Conservation (phyloP, 1,140 invertebrate genomes). For the Lucilia sericata region DNA sequence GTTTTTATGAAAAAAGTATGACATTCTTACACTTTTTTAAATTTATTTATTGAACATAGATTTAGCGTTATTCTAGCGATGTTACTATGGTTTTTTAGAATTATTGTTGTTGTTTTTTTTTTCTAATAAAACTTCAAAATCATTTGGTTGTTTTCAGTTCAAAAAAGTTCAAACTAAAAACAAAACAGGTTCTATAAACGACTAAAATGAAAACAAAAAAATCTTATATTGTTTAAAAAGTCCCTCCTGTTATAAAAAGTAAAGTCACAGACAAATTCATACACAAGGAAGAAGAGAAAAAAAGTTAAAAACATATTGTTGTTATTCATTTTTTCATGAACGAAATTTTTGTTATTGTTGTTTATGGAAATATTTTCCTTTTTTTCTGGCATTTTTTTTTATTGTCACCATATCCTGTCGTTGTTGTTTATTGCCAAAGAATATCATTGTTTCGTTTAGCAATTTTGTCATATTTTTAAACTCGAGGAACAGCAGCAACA, state of each 20-base stretch:
- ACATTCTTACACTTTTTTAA: neutral
- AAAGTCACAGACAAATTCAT: neutral
- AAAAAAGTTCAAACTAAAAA: neutral
- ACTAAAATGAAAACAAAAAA: neutral
- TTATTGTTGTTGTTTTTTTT: neutral
- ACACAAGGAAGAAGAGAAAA: neutral
- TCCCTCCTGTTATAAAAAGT: neutral
- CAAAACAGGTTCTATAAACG: neutral
- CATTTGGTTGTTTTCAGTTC: slow-evolving; percentile 12
- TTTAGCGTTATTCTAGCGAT: neutral
- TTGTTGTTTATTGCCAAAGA: slow-evolving; percentile 15
- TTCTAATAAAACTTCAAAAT: slow-evolving; percentile 16
- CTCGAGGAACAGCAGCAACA: neutral
- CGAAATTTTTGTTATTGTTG: neutral
- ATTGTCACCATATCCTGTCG: slow-evolving; percentile 23
- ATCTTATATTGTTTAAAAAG: neutral
- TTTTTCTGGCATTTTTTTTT: neutral
- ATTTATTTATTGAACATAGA: neutral
- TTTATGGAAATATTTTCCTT: neutral
- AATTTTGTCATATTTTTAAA: slow-evolving; percentile 20
- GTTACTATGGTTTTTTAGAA: neutral
- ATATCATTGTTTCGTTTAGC: slow-evolving; percentile 27
- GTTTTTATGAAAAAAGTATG: no score
- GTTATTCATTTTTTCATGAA: neutral
- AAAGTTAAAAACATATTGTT: slow-evolving; percentile 23